These are phyloP conservation scores for Cyanocitta stelleri DNA, from an alignment of 2,113 vertebrate species.

Conservation along the genomic window DNA sequence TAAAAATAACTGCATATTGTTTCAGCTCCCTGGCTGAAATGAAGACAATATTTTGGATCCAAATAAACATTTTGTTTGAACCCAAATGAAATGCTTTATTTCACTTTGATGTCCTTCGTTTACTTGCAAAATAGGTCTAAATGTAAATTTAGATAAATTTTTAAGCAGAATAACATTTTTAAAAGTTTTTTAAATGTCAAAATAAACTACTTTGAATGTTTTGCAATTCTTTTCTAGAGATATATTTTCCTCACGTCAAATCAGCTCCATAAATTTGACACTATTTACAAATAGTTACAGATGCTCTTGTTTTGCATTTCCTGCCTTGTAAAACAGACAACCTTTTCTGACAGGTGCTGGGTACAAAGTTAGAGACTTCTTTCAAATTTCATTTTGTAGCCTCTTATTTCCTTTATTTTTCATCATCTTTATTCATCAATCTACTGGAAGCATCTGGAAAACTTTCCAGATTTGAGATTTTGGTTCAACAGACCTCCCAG, in stretches of 20 bases:
- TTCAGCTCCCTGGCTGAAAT: background rate
- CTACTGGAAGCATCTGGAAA: background rate
- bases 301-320: background rate
- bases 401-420: background rate
- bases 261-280: background rate
- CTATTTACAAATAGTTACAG: conserved; percentile 43
- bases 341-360: background rate
- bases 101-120: background rate
- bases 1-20: background rate
- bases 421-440: background rate
- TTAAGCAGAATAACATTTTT: background rate
- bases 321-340: background rate
- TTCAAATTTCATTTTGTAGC: background rate
- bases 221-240: background rate
- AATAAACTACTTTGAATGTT: background rate
- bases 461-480: background rate
- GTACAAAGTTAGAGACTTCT: background rate
- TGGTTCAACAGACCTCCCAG: background rate
- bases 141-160: conserved; percentile 1
- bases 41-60: background rate
- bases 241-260: conserved; percentile 1
- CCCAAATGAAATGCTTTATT: conserved; percentile 8
- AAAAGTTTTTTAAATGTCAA: background rate
- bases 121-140: conserved; percentile 15
- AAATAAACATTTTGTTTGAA: conserved; percentile 17